Evolutionary conservation across 1,140 invertebrate species (phyloP).

Genomic region (Rhyzopertha dominica): DNA sequence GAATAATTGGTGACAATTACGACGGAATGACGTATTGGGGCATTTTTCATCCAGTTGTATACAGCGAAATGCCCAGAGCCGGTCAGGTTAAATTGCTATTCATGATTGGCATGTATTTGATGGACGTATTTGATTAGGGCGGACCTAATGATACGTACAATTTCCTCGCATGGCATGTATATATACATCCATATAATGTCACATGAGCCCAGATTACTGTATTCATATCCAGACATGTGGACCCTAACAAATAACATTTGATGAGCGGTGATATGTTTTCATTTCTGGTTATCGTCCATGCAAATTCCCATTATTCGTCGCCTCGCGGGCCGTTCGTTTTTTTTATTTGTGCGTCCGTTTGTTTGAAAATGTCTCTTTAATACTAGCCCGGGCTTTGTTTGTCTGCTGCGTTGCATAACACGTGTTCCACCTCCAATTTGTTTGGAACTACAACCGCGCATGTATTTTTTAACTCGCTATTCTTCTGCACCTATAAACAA

Average conservation of each 20-base stretch:
- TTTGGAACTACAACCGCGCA: no score
- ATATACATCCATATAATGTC: constrained; percentile 37
- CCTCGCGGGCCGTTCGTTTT: background rate
- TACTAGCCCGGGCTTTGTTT: no score
- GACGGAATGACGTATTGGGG: constrained; percentile 19
- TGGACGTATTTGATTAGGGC: constrained; percentile 42
- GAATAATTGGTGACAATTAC: background rate
- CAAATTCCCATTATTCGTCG: constrained; percentile 26
- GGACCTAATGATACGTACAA: constrained; percentile 42
- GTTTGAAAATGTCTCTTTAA: no score
- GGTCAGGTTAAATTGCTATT: constrained; percentile 34
- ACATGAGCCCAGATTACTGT: constrained; percentile 37
- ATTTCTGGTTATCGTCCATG: constrained; percentile 37
- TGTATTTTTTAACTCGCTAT: no score
- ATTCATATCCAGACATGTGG: constrained; percentile 35
- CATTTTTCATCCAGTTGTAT: constrained; percentile 17
- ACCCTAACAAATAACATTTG: constrained; percentile 39
- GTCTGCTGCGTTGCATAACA: no score
- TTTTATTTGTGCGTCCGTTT: constrained; percentile 2
- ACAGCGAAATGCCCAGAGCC: constrained; percentile 17
- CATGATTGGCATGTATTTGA: constrained; percentile 43
- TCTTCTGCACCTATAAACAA: no score
- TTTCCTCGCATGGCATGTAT: constrained; percentile 38
- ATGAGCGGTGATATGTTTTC: constrained; percentile 39
- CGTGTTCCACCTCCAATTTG: no score